Evolutionary conservation across 2,113 vertebrate species (phyloP), one percentile per base, ranked within the genome.

Genomic region (Thymallus thymallus): DNA sequence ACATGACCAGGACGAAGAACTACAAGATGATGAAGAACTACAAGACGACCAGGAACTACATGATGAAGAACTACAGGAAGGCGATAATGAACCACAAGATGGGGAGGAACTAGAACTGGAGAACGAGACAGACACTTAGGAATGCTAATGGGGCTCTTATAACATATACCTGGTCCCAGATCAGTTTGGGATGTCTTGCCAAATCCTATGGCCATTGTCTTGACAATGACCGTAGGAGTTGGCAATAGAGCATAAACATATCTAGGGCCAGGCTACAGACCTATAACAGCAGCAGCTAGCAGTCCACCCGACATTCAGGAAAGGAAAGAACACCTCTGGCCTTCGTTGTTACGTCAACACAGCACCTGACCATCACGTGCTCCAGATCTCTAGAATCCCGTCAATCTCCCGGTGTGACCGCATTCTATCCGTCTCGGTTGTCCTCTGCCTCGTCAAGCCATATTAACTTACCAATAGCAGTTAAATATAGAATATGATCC

Each of bases 401-500:
- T 60, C n/a, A n/a, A 22, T 60, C 56, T 60, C 6, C 79, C 71
- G 84, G 86, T 88, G 84, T 71, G 75, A 84, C 87, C 79, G 83
- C 86, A 69, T 88, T 77, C 88, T 77, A 74, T 84, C 85, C 80
- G 85, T 91, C 82, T 85, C 92, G 91, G 63, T 76, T 61, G 90
- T 87, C 85, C 76, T 87, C 85, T 88, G 86, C 82, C 85, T 88
- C 84, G 78, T 86, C 88, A 91, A 93, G 92, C 89, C 92, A 92
- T 94, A 91, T 92, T 93, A 92, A 87, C 82, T 87, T 93, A 91
- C 91, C 83, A 81, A 68, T 66, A 87, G 90, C 91, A 92, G 91
- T 89, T 86, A 93, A 91, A 89, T 71, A 87, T 87, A 88, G 89
- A 90, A 51, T 51, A 51, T 51, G 48, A 4, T 51, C 82, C 90